Base-by-base conservation (phyloP, 2,797 vertebrate species). In the Synanceia verrucosa region DNA sequence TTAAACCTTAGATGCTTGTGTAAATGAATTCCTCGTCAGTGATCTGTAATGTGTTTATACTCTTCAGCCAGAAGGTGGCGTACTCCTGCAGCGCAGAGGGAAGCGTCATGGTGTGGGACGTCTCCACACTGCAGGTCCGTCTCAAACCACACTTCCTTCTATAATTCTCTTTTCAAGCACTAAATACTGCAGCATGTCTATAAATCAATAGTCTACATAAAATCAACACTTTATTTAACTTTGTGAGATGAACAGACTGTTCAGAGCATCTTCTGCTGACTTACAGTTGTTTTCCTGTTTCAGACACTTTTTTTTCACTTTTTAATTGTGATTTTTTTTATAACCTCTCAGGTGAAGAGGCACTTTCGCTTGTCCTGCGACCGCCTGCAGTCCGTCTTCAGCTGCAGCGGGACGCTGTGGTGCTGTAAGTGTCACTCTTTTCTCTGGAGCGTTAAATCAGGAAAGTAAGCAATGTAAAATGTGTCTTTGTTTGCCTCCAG, bases 41-140 rank as follows among this genome's bases (percentile, higher is more conserved):
- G 8, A 28, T 39, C 19, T 24, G 16, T 53, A 2, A 59, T 37
- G 12, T 43, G 19, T 33, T 51, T 5, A 14, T 76, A 23, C 63
- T 70, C 33, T 76, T 47, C 78, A 91, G 91, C 70, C 81, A 88
- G 73, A 96, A 92, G 7, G 90, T 96, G 82, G 96, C 95, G 0
- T 98, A 96, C 86, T 99, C 98, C 0, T 96, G 97, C 94, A 98
- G 97, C n/a, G 73, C 79, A 3, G 97, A 99, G 10, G 97, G 98
- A 29, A 93, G 56, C 0, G 89, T 99, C 60, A 95, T 99, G 79
- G 81, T 82, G 2, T 99, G 98, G 98, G 96, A 97, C n/a, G 88
- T 95, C 50, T 91, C 92, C 47, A 94, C 95, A 0, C 89, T 99
- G 34, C 94, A 94, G 86, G 89, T 93, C 41, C 7, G 82, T 43